These are phyloP conservation scores for Delichon dasypus DNA, from an alignment of 2,797 vertebrate species.

Conservation along the genomic window DNA sequence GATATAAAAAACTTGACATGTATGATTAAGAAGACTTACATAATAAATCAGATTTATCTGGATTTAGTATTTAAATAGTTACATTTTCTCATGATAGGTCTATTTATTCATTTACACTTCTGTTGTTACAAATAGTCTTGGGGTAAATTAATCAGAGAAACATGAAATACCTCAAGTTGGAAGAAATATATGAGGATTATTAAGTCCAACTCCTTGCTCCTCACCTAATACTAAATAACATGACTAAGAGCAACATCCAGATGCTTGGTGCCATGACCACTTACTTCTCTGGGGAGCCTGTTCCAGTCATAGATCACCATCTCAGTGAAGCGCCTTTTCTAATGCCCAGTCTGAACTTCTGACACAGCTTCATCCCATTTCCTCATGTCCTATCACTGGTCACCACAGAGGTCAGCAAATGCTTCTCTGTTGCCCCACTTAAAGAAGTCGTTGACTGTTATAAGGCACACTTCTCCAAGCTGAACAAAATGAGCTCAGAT, in stretches of 20 bases:
- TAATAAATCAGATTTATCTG: not conserved
- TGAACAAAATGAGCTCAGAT: not conserved
- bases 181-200: not conserved
- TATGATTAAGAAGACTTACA: not conserved
- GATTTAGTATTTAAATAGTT: not conserved
- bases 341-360: not conserved
- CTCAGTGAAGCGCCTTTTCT: not conserved
- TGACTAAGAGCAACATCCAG: not conserved
- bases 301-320: not conserved
- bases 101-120: not conserved
- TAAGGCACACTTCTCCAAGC: not conserved
- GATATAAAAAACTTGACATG: not conserved
- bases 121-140: not conserved
- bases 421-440: fast-evolving
- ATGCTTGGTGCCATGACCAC: not conserved
- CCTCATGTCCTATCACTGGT: not conserved
- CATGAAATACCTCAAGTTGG: not conserved
- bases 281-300: not conserved
- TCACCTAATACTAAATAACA: not conserved
- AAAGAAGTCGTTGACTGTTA: not conserved
- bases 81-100: not conserved
- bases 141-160: not conserved
- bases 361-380: not conserved
- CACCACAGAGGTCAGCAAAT: not conserved
- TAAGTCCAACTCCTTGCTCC: not conserved